Conservation (phyloP, 2,113 vertebrate genomes). For the Oophaga pumilio region DNA sequence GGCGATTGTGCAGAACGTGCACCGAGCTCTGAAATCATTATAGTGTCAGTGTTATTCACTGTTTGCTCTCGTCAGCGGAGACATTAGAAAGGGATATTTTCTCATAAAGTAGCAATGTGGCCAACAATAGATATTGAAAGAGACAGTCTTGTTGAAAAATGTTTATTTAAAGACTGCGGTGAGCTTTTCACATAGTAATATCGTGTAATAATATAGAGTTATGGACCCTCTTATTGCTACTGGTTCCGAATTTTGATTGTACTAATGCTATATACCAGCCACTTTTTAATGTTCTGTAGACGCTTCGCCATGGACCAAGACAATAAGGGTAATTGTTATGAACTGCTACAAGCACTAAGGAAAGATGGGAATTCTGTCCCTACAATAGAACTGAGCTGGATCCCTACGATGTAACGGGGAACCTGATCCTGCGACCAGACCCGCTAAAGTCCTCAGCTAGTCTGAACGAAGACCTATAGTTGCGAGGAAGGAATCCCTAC, state of each 20-base stretch:
- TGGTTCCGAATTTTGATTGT: not conserved
- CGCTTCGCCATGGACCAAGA: too few species aligned
- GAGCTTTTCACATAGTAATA: conserved; percentile 12
- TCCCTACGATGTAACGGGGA: too few species aligned
- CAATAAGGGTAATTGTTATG: too few species aligned
- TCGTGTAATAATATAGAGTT: not conserved
- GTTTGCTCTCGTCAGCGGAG: conserved; percentile 21
- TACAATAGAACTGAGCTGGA: too few species aligned
- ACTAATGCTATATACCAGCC: not conserved
- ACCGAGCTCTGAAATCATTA: conserved; percentile 36
- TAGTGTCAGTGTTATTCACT: conserved; percentile 38
- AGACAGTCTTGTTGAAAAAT: conserved; percentile 13
- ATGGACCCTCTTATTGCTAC: not conserved
- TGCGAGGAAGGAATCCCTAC: too few species aligned
- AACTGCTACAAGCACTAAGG: too few species aligned
- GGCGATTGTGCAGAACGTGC: conserved; percentile 37
- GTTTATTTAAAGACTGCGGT: conserved; percentile 31
- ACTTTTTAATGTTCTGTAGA: too few species aligned
- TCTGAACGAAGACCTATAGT: too few species aligned
- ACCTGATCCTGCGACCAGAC: too few species aligned
- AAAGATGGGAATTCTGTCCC: too few species aligned
- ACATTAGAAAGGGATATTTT: conserved; percentile 50
- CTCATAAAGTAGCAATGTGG: conserved; percentile 32
- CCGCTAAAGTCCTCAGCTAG: too few species aligned
- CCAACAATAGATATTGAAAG: conserved; percentile 37